These are phyloP conservation scores for Pegoplata infirma DNA, from an alignment of 2,888 invertebrate genomes.

Conservation along the genomic window DNA sequence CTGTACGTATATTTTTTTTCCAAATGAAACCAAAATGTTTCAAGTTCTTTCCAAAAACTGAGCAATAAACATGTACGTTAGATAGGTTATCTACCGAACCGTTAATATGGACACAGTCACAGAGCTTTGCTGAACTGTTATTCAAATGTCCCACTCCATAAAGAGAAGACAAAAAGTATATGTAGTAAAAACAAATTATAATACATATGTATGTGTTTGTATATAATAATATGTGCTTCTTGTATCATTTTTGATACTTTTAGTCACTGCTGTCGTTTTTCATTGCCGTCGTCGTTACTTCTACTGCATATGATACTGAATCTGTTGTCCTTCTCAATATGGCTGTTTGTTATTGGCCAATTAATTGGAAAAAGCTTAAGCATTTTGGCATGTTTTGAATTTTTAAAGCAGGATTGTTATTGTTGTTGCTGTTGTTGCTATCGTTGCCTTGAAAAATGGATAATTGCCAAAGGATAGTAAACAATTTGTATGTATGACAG, in stretches of 20 bases:
- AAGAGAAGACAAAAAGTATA: neutral
- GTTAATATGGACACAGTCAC: neutral
- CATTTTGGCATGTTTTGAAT: slow-evolving; percentile 66
- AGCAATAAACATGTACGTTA: no score
- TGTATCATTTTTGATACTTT: slow-evolving; percentile 45
- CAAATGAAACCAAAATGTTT: no score
- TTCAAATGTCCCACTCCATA: neutral
- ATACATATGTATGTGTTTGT: slow-evolving; percentile 15
- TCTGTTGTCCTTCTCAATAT: slow-evolving; percentile 39
- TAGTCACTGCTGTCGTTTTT: slow-evolving; percentile 40
- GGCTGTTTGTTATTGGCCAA: slow-evolving; percentile 60
- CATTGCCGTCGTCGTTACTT: slow-evolving; percentile 26
- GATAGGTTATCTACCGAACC: neutral
- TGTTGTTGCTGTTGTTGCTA: no score
- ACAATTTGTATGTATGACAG: neutral
- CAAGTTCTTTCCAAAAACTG: no score
- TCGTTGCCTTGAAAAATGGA: slow-evolving; percentile 52
- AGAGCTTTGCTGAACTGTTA: neutral
- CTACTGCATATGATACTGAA: slow-evolving; percentile 26
- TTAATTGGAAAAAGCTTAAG: slow-evolving; percentile 64
- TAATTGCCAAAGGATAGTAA: slow-evolving; percentile 54
- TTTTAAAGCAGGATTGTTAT: slow-evolving; percentile 59
- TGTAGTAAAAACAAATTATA: slow-evolving; percentile 1
- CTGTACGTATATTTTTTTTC: no score
- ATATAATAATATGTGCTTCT: no score